A percentile compares a stretch with the other conserved stretches of the same genome.
phyloP scores from a whole-genome alignment of 1,140 invertebrate species.

The Galendromus occidentalis region DNA sequence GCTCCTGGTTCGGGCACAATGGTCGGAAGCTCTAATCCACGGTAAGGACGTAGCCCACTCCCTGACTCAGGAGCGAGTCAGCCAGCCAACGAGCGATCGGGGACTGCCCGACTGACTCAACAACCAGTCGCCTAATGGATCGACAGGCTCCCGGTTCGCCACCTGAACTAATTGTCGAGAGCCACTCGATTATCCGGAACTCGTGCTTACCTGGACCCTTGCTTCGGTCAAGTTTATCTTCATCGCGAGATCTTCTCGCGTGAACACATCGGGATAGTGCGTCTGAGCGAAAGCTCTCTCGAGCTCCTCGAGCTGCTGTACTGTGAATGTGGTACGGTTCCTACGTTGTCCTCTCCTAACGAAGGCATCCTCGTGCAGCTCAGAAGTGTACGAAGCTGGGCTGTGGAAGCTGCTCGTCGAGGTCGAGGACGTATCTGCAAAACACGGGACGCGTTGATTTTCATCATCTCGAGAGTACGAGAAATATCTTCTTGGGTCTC shows the following conservation, averaged over 20 bases:
- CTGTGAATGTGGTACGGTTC: slow-evolving; percentile 87
- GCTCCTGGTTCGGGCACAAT: no score
- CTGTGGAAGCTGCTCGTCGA: slow-evolving; percentile 1
- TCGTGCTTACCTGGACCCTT: slow-evolving; percentile 62
- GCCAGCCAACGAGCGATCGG: background rate
- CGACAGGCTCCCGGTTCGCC: no score
- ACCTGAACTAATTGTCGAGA: background rate
- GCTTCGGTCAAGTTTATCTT: slow-evolving; percentile 95
- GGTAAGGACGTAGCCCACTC: no score
- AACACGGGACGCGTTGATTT: no score
- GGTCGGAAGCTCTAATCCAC: no score
- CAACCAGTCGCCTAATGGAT: no score
- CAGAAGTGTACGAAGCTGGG: slow-evolving; percentile 56
- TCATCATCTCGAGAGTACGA: no score
- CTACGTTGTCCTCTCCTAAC: slow-evolving; percentile 79
- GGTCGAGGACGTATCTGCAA: slow-evolving; percentile 12
- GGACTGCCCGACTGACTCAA: background rate
- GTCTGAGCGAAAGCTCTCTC: slow-evolving; percentile 92
- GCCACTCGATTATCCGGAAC: background rate
- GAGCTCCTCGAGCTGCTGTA: slow-evolving; percentile 87
- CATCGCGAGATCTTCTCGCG: slow-evolving; percentile 88
- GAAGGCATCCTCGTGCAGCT: slow-evolving; percentile 85
- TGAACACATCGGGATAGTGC: slow-evolving; percentile 95
- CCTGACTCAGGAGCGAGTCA: background rate
- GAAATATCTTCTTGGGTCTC: no score